Percentiles rank a stretch among this genome's conserved stretches.
These are phyloP conservation scores for Pheosia gnoma DNA, from an alignment of 2,888 invertebrate species.

Conservation along the genomic window DNA sequence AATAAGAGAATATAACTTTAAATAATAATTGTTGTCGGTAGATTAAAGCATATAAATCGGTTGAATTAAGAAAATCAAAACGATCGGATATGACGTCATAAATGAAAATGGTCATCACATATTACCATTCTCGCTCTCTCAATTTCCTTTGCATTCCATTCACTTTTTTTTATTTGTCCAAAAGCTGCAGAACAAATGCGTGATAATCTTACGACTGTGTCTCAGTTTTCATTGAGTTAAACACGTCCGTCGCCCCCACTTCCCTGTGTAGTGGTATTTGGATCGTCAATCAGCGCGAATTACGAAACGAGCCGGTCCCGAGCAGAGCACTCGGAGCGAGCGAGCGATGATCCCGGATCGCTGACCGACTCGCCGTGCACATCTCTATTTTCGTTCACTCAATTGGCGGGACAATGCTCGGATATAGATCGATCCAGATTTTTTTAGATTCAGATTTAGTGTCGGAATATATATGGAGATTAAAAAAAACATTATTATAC, in stretches of 20 bases:
- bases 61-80: no score
- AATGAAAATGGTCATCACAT: no score
- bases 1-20: no score
- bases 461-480: no score
- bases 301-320: conserved; percentile 42
- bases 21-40: no score
- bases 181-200: not conserved
- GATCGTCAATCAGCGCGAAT: conserved; percentile 50
- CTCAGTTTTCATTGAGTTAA: not conserved
- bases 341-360: conserved; percentile 59
- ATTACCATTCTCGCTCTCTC: no score
- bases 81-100: no score
- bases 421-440: not conserved
- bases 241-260: conserved; percentile 19
- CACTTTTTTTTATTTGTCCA: not conserved
- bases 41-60: no score
- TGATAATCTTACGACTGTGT: not conserved
- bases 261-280: conserved; percentile 43
- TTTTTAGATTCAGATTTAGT: not conserved
- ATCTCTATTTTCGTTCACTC: conserved; percentile 58
- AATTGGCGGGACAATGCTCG: conserved; percentile 44
- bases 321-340: conserved; percentile 24
- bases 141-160: no score
- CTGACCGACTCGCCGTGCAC: conserved; percentile 45
- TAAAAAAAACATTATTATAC: no score